Percentiles rank a stretch among this genome's conserved stretches.
Conservation (phyloP, 2,888 invertebrate species). For the Caradrina kadenii region DNA sequence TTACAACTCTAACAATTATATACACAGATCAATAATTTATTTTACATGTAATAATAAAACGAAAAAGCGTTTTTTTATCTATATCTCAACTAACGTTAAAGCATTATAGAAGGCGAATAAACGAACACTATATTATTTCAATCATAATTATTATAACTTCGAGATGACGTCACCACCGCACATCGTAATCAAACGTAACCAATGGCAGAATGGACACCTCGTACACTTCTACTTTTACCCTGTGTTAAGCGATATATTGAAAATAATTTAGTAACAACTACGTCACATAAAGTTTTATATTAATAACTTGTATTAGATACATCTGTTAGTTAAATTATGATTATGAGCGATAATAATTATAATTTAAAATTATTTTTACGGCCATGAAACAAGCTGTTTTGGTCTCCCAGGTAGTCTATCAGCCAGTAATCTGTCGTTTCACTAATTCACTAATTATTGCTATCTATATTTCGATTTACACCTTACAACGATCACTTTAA, state of each 20-base stretch:
- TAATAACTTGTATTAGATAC: conserved; percentile 61
- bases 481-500: neutral
- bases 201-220: conserved; percentile 32
- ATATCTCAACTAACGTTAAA: conserved; percentile 86
- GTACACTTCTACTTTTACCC: conserved; percentile 56
- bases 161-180: conserved; percentile 61
- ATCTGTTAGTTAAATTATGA: conserved; percentile 49
- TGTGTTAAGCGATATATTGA: conserved; percentile 64
- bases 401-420: neutral
- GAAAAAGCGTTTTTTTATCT: conserved; percentile 77
- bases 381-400: conserved; percentile 52
- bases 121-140: conserved; percentile 82
- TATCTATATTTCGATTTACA: conserved; percentile 17
- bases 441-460: conserved; percentile 51
- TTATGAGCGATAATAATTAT: conserved; percentile 52
- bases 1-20: conserved; percentile 88
- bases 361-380: conserved; percentile 18
- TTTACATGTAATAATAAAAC: conserved; percentile 69
- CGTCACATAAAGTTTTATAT: conserved; percentile 41
- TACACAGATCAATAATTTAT: conserved; percentile 87
- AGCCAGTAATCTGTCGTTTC: neutral
- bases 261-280: conserved; percentile 59
- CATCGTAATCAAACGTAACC: conserved; percentile 45
- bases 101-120: conserved; percentile 89
- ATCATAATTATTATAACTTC: conserved; percentile 66